Percentiles rank a stretch among this genome's conserved stretches.
Evolutionary conservation across 2,888 invertebrate species (phyloP).

Genomic region (Keiferia lycopersicella): DNA sequence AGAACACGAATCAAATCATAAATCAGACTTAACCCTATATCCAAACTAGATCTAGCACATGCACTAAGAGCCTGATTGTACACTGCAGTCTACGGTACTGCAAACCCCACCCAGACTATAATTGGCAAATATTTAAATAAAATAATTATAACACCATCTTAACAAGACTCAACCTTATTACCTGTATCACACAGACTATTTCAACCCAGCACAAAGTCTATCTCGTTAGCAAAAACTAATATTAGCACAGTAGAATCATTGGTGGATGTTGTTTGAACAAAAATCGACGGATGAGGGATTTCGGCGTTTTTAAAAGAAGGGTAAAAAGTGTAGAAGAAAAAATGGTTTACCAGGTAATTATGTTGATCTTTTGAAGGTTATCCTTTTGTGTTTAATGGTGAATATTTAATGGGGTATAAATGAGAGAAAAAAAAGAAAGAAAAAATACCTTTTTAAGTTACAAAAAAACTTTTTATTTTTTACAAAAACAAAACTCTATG

Average conservation of each 20-base stretch:
- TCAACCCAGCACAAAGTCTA: conserved; percentile 32
- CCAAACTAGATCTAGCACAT: not conserved
- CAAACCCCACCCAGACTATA: conserved; percentile 39
- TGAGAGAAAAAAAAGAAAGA: not conserved
- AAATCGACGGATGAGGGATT: conserved; percentile 45
- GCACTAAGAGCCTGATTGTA: conserved; percentile 2
- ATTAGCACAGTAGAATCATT: conserved; percentile 67
- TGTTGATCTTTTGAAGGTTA: not conserved
- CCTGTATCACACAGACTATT: not conserved
- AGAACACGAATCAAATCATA: not conserved
- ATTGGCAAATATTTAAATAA: conserved; percentile 68
- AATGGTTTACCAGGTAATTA: not conserved
- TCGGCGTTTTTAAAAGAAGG: not conserved
- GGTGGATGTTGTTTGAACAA: conserved; percentile 63
- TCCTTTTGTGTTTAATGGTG: not conserved
- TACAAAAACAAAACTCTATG: too few relatives aligned
- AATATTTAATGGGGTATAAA: not conserved
- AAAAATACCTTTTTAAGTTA: too few relatives aligned
- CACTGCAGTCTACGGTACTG: conserved; percentile 1
- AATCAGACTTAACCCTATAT: not conserved
- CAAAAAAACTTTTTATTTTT: too few relatives aligned
- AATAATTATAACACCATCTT: conserved; percentile 52
- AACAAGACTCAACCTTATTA: conserved; percentile 31
- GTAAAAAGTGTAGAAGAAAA: not conserved
- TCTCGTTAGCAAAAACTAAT: conserved; percentile 70